Percentiles rank a stretch among this genome's conserved stretches.
Conservation (phyloP, 2,888 invertebrate species). For the Camptogramma bilineatum region DNA sequence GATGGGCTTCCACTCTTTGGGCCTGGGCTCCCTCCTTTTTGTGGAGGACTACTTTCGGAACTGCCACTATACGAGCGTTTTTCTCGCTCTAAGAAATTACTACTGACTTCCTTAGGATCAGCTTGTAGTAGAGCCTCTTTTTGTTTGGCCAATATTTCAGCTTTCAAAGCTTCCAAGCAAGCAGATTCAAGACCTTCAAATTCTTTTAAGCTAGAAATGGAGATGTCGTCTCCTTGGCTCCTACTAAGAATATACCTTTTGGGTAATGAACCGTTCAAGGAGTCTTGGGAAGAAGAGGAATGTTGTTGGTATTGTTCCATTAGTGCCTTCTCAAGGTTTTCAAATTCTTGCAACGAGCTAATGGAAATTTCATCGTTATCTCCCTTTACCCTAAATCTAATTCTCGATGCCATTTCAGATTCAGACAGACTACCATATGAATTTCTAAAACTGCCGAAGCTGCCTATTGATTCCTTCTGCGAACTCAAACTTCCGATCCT, state of each 20-base stretch:
- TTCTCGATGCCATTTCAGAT: constrained; percentile 93
- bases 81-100: constrained; percentile 80
- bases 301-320: constrained; percentile 90
- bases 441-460: constrained; percentile 93
- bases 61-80: constrained; percentile 84
- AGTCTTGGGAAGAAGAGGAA: constrained; percentile 94
- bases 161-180: constrained; percentile 92
- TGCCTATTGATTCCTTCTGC: constrained; percentile 92
- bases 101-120: constrained; percentile 82
- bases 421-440: constrained; percentile 97
- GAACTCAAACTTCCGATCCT: constrained; percentile 91
- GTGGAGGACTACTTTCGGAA: constrained; percentile 86
- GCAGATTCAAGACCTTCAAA: constrained; percentile 97
- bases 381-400: constrained; percentile 92
- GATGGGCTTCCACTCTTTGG: constrained; percentile 80
- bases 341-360: constrained; percentile 97
- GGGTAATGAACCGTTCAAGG: constrained; percentile 93
- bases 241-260: constrained; percentile 88
- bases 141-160: constrained; percentile 93
- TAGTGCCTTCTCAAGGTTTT: constrained; percentile 94
- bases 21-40: constrained; percentile 78
- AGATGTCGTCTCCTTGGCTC: constrained; percentile 94
- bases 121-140: constrained; percentile 91
- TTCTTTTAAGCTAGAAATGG: constrained; percentile 94
- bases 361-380: constrained; percentile 97